phyloP scores from a whole-genome alignment of 2,797 vertebrate genomes.

The Protosalanx chinensis region DNA sequence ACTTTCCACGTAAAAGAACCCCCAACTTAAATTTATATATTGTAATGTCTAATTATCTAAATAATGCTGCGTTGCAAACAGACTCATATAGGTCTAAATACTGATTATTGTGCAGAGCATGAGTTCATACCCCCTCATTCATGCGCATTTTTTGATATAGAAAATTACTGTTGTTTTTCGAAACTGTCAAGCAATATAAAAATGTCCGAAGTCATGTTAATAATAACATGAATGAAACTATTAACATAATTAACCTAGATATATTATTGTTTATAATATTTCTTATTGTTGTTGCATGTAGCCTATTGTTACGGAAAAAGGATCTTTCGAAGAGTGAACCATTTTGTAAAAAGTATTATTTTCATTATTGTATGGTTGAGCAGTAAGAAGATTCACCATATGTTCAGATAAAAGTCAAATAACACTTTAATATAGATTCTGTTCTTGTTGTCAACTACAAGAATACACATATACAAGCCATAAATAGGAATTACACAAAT shows the following conservation, averaged over 20 bases:
- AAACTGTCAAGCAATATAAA: conserved; percentile 20
- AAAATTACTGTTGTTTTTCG: conserved; percentile 9
- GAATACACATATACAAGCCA: conserved; percentile 96
- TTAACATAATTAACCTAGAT: not conserved
- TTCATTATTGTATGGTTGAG: not conserved
- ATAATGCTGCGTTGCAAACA: too few species aligned
- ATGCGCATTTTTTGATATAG: not conserved
- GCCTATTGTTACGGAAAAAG: not conserved
- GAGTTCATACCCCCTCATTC: not conserved
- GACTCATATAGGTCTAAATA: too few species aligned
- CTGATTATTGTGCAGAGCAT: too few species aligned
- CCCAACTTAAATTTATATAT: too few species aligned
- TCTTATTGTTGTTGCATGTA: conserved; percentile 4
- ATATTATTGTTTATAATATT: conserved; percentile 9
- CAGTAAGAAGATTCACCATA: conserved; percentile 18
- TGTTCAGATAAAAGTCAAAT: conserved; percentile 79
- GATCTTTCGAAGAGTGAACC: too few species aligned
- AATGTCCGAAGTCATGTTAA: conserved; percentile 48
- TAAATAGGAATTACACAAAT: conserved; percentile 99
- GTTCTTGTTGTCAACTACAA: conserved; percentile 84
- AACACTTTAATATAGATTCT: conserved; percentile 97
- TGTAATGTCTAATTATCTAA: too few species aligned
- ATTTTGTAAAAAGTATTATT: not conserved
- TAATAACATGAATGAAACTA: conserved; percentile 32
- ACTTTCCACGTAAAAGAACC: too few species aligned